Percentiles rank a stretch among this genome's conserved stretches.
phyloP scores from a whole-genome alignment of 1,140 invertebrate species.

The Dendroctonus ponderosae region DNA sequence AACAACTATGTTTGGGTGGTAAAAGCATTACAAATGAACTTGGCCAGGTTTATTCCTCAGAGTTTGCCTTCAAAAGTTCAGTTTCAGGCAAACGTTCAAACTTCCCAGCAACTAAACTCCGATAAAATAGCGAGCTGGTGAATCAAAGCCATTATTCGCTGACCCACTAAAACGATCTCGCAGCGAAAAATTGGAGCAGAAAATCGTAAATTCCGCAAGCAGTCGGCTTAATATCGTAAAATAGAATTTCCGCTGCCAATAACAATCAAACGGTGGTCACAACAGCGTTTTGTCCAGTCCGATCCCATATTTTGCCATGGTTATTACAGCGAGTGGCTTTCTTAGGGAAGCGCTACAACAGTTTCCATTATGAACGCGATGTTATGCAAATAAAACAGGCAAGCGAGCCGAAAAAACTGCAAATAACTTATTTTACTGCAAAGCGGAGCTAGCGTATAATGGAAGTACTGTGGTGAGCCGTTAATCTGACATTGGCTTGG shows the following conservation, averaged over 20 bases:
- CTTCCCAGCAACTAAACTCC: too few species aligned
- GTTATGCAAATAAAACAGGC: conserved; percentile 27
- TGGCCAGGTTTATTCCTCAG: too few species aligned
- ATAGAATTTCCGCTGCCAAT: conserved; percentile 26
- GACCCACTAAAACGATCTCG: too few species aligned
- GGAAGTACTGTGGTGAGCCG: conserved; percentile 1
- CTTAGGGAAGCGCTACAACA: conserved; percentile 21
- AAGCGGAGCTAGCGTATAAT: conserved; percentile 2
- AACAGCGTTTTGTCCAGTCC: conserved; percentile 18
- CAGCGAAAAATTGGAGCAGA: too few species aligned
- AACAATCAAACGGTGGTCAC: conserved; percentile 20
- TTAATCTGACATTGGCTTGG: too few species aligned
- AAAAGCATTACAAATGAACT: neutral
- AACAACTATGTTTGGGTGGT: conserved; percentile 15
- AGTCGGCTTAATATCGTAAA: conserved; percentile 22
- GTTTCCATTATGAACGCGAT: conserved; percentile 20
- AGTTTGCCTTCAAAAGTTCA: too few species aligned
- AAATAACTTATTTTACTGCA: conserved; percentile 23
- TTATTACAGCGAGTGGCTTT: conserved; percentile 19
- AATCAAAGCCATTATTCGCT: too few species aligned
- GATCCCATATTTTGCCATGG: conserved; percentile 22
- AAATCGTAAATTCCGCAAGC: neutral
- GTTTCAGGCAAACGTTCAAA: too few species aligned
- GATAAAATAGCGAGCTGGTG: too few species aligned
- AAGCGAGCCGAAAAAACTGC: conserved; percentile 11